Base-by-base conservation (phyloP, 2,113 vertebrate genomes). In the Platichthys stellatus region DNA sequence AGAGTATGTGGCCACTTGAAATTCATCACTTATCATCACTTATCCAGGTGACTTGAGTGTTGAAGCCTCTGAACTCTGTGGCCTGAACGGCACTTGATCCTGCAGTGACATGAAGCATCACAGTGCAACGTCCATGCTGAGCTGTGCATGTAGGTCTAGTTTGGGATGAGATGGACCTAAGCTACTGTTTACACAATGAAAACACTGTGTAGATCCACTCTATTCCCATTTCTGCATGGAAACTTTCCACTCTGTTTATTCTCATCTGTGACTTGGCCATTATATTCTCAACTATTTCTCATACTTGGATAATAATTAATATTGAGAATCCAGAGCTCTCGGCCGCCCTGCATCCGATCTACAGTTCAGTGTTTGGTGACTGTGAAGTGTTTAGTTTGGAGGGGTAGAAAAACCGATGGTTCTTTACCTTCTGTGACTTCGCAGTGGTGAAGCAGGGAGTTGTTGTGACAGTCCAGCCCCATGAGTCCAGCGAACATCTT, bases 401-500 rank as follows among this genome's bases (percentile, higher is more conserved):
- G n/a, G 21, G 12, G 40, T 11, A 24, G 23, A 24, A 38, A n/a
- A 54, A 11, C 1, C 11, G 24, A 8, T 17, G 2, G 17, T 1
- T 40, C 3, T 73, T 86, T 91, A 93, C 92, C 90, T 90, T 92
- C 87, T 47, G 24, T 69, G 38, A 49, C 71, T 69, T 89, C 74
- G 62, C 76, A 17, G 69, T 17, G 74, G 40, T 89, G 89, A 60
- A 76, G 84, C 73, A 78, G 73, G 28, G 88, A 77, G 51, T 74
- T 83, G 6, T 61, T 79, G 72, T 65, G 87, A 71, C 80, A 79
- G 7, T 90, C 86, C 73, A 94, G 78, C 31, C 89, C 86, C 72
- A 95, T 76, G 84, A 94, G 90, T 64, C 93, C 94, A 11, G 92
- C 87, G 76, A 94, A 94, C 93, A 95, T 94, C 54, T 81, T 89